These are phyloP conservation scores for Melolontha melolontha DNA, from an alignment of 2,888 invertebrate genomes.

Conservation along the genomic window DNA sequence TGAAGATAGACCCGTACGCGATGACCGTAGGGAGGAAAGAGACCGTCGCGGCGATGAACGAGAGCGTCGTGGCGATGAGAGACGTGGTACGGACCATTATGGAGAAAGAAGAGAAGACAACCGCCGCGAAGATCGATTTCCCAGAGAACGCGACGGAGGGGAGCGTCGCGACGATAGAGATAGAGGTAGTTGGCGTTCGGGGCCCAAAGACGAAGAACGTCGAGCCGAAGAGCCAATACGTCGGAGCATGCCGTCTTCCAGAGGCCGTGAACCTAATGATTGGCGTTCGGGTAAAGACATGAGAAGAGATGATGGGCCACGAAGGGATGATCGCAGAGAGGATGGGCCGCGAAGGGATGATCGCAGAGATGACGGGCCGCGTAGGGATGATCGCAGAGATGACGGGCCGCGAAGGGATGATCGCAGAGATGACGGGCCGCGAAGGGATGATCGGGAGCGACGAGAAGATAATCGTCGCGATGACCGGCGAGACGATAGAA, in stretches of 20 bases:
- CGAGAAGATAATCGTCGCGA: conserved; percentile 44
- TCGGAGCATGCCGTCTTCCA: conserved; percentile 33
- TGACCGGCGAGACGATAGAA: conserved; percentile 47
- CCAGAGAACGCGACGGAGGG: conserved; percentile 41
- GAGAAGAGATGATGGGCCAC: conserved; percentile 47
- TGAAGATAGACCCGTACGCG: conserved; percentile 43
- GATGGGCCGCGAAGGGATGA: conserved; percentile 43
- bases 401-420: conserved; percentile 43
- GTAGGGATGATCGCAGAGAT: conserved; percentile 39
- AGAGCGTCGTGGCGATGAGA: conserved; percentile 40
- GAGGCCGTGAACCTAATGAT: conserved; percentile 29
- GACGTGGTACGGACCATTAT: conserved; percentile 33
- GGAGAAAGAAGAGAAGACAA: conserved; percentile 43
- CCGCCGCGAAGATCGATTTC: conserved; percentile 30
- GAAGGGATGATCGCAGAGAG: conserved; percentile 31
- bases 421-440: conserved; percentile 43
- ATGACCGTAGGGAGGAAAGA: conserved; percentile 43
- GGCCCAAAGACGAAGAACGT: conserved; percentile 45
- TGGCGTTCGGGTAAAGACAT: conserved; percentile 4
- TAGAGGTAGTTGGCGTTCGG: conserved; percentile 47
- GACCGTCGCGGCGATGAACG: conserved; percentile 33
- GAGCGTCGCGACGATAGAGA: conserved; percentile 42
- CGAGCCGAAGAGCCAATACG: conserved; percentile 40
- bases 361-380: conserved; percentile 46
- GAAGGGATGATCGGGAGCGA: conserved; percentile 42